Base-by-base conservation (phyloP, 2,113 vertebrate species). In the Cryptotis parvus region DNA sequence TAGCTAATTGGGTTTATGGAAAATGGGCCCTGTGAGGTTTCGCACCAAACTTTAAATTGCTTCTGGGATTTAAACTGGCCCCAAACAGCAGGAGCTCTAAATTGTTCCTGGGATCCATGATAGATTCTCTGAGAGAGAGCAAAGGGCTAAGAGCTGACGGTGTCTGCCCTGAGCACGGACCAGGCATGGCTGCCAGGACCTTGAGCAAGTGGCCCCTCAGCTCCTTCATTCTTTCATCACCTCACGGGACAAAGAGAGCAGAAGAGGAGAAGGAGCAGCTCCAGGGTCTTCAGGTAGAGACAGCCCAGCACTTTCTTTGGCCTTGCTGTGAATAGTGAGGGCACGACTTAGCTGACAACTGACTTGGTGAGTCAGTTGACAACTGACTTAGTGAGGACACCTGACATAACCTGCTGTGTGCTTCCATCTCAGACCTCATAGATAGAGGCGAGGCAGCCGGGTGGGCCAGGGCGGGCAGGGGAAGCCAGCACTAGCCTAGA, bases 1-100 rank as follows among this genome's bases (percentile, higher is more conserved):
- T 87, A 45, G 27, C 26, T 95, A 92, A 94, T 87, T 94, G 84
- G 65, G 58, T 90, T 78, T 89, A 43, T 72, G 68, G 85, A 82
- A 90, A 75, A 92, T 1, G 76, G 74, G 29, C 63, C 87, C 45
- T 85, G 41, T 18, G 95, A 90, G 93, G 20, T 52, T 24, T 92
- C 65, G 39, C 39, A 37, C 52, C 76, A 94, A 96, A 95, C 92
- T 94, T 95, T 94, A 96, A 96, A 94, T 96, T 93, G 87, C 91
- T 87, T 93, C 86, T 93, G 95, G 94, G 94, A 96, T 92, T 94
- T 83, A 83, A 75, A 77, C 6, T 26, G 55, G 52, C 33, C 73
- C 79, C 69, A 12, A 78, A 92, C 80, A 86, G 72, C 37, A 39
- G 91, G 87, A 84, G 33, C 35, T 89, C 41, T 84, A 87, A 87